These are phyloP conservation scores for Brachymystax lenok DNA, from an alignment of 2,797 vertebrate genomes.

Conservation along the genomic window DNA sequence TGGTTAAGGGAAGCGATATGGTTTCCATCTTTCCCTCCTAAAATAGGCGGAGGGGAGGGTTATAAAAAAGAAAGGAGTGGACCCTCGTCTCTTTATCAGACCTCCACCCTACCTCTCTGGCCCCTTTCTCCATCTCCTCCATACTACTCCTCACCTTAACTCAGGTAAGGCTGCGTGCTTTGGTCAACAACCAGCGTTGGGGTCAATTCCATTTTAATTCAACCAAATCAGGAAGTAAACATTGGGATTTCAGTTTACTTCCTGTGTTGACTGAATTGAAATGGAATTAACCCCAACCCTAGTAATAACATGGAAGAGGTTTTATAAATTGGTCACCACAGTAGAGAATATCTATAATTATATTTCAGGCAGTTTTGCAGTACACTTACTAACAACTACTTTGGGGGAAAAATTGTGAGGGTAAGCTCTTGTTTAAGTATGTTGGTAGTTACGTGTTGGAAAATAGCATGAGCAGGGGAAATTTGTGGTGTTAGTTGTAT, in stretches of 20 bases:
- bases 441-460: neutral
- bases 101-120: neutral
- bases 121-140: neutral
- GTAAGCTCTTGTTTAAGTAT: neutral
- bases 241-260: neutral
- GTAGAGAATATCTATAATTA: neutral
- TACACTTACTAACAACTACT: neutral
- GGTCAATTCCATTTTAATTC: neutral
- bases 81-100: slow-evolving; percentile 5
- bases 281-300: neutral
- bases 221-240: neutral
- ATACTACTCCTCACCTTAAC: neutral
- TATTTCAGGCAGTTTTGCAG: neutral
- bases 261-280: neutral
- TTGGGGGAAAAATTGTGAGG: neutral
- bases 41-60: slow-evolving; percentile 48
- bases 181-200: neutral
- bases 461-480: slow-evolving; percentile 5
- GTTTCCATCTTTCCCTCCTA: slow-evolving; percentile 38
- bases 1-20: slow-evolving; percentile 32
- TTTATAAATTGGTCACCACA: neutral
- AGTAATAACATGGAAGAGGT: neutral
- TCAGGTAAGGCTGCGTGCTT: neutral
- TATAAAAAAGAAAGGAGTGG: slow-evolving; percentile 55
- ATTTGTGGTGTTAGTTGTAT: slow-evolving; percentile 8